Base-by-base conservation (phyloP, 2,797 vertebrate genomes). In the Poecilia velifera region DNA sequence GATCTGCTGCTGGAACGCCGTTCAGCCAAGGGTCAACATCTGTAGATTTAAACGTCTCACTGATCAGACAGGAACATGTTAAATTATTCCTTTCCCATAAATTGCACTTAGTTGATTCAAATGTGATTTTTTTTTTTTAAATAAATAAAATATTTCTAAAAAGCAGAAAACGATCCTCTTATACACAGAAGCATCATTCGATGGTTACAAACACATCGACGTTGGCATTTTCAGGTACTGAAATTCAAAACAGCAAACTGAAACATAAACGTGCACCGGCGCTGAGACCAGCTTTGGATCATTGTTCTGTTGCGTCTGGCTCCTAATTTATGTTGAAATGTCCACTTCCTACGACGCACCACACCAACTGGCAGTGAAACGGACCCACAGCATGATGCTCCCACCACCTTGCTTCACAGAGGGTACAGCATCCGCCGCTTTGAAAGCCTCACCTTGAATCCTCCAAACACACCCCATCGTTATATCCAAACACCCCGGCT, bases 1-100 rank as follows among this genome's bases (percentile, higher is more conserved):
- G 25, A 62, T 62, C 77, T 78, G 76, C 89, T 81, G 88, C 84
- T 22, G 49, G 76, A 73, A 71, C 31, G 43, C 64, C 9, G 73
- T 84, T 88, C 84, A 90, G 87, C 90, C 91, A 91, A 76, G 88
- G 87, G 86, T 91, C 90, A 84, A 39, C 10, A 25, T 77, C 80
- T 47, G 79, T 73, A 78, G 76, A 74, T 72, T 73, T 72, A 72
- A 77, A 55, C 83, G 76, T 81, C 76, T 64, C 74, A 80, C 47
- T 80, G 74, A 84, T 77, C 64, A 72, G 84, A 73, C 75, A 82
- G 77, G 78, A 73, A 55, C 9, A 71, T 28, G 13, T 78, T 36
- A n/a, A 36, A 73, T 36, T 66, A 18, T 66, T 20, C 34, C 18
- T 59, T 6, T 80, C 74, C 66, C 81, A 90, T 46, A 45, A 25